Conservation (phyloP, 2,888 invertebrate species). For the Yponomeuta cagnagella region DNA sequence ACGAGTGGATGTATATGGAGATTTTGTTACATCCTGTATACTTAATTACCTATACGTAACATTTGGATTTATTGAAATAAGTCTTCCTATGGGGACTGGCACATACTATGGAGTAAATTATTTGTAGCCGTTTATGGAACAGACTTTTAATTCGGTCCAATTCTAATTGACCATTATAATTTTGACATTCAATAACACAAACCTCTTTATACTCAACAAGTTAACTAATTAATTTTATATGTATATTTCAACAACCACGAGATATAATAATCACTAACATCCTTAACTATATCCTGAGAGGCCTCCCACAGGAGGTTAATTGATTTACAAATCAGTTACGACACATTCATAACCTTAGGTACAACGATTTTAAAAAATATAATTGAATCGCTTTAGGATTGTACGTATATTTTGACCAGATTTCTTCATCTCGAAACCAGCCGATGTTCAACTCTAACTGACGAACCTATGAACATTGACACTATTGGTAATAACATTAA, state of each 20-base stretch:
- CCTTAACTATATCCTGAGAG: slow-evolving; percentile 59
- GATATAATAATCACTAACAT: slow-evolving; percentile 55
- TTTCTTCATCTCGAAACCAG: slow-evolving; percentile 3
- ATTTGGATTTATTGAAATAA: too few species aligned
- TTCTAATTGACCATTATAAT: slow-evolving; percentile 63
- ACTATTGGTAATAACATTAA: not conserved
- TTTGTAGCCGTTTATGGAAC: slow-evolving; percentile 44
- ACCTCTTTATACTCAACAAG: slow-evolving; percentile 31
- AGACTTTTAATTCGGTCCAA: slow-evolving; percentile 54
- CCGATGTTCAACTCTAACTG: slow-evolving; percentile 2
- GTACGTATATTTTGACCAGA: slow-evolving; percentile 9
- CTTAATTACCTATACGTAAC: too few species aligned
- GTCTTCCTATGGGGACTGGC: not conserved
- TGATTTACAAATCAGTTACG: slow-evolving; percentile 6
- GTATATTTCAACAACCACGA: slow-evolving; percentile 68
- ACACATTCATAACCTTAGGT: slow-evolving; percentile 8
- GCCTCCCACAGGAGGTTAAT: slow-evolving; percentile 44
- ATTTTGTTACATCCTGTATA: too few species aligned
- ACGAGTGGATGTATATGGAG: too few species aligned
- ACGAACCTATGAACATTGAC: slow-evolving; percentile 3
- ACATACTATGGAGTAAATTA: not conserved
- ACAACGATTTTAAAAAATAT: slow-evolving; percentile 9
- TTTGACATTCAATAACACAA: slow-evolving; percentile 48
- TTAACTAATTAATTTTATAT: slow-evolving; percentile 37
- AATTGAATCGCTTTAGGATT: slow-evolving; percentile 2